These are phyloP conservation scores for Ivindomyrus marchei DNA, from an alignment of 2,113 vertebrate genomes.

Conservation along the genomic window DNA sequence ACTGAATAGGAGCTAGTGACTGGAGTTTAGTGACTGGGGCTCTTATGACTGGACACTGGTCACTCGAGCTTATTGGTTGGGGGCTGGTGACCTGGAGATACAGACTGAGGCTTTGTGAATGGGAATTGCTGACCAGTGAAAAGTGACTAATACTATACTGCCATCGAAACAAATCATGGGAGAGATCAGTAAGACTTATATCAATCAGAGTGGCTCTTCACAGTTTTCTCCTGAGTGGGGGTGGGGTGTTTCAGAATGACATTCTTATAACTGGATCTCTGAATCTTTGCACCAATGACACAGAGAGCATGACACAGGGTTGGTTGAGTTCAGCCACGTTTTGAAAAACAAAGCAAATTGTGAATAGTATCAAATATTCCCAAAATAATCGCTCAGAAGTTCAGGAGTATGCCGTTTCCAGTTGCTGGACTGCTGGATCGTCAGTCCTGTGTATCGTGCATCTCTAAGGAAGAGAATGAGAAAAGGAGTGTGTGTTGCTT, in stretches of 20 bases:
- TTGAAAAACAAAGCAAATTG: not conserved
- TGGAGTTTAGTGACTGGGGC: not conserved
- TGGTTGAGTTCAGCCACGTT: not conserved
- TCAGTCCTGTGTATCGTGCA: not conserved
- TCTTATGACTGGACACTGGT: not conserved
- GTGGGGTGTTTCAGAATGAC: not conserved
- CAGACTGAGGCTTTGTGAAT: not conserved
- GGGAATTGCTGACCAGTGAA: not conserved
- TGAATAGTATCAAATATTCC: not conserved
- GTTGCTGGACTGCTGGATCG: not conserved
- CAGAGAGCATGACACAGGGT: not conserved
- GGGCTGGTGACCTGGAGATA: not conserved
- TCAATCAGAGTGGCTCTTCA: not conserved
- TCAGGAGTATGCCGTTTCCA: not conserved
- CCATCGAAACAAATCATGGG: not conserved
- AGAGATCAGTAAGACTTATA: not conserved
- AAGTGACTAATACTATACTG: not conserved
- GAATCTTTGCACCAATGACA: not conserved
- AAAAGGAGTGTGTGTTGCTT: not conserved
- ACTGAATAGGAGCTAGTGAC: not conserved
- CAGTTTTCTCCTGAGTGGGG: not conserved
- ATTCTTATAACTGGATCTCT: not conserved
- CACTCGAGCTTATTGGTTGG: not conserved
- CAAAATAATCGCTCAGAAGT: not conserved
- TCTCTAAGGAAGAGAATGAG: not conserved